Percentiles rank a stretch among this genome's conserved stretches.
Conservation (phyloP, 1,140 invertebrate species). For the Pseudomyrmex dendroicus region DNA sequence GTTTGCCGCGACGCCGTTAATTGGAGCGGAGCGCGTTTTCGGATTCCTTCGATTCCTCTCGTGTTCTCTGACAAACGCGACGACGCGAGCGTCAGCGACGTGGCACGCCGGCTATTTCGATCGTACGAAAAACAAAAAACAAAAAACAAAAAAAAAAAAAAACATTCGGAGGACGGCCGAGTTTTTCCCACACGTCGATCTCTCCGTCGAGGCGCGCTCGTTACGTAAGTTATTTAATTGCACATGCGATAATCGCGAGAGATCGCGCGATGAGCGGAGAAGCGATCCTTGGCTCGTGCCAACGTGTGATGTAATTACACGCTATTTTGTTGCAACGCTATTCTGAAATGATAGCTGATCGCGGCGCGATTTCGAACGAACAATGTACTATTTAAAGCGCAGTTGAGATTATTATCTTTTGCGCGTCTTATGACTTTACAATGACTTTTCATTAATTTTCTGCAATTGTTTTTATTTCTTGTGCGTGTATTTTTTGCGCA, state of each 20-base stretch:
- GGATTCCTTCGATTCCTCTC: conserved; percentile 13
- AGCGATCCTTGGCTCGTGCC: conserved; percentile 5
- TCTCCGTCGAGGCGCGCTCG: no score
- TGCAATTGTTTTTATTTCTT: no score
- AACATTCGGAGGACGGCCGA: neutral
- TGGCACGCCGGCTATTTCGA: neutral
- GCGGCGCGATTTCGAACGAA: neutral
- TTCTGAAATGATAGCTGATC: neutral
- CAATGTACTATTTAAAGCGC: no score
- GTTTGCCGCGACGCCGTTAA: conserved; percentile 54
- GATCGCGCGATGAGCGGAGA: conserved; percentile 15
- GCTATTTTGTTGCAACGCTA: conserved; percentile 4
- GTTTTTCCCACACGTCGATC: neutral
- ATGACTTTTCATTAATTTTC: no score
- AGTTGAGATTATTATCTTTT: no score
- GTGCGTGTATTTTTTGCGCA: no score
- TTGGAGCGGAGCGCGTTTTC: conserved; percentile 43
- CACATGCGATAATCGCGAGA: conserved; percentile 21
- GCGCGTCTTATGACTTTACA: no score
- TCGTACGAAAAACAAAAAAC: neutral
- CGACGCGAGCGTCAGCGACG: neutral
- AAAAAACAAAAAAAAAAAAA: neutral
- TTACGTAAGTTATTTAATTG: conserved; percentile 47
- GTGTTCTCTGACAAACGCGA: neutral
- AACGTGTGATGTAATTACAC: conserved; percentile 44